These are phyloP conservation scores for Habroteleia sp. DNA, from an alignment of 2,888 invertebrate genomes.

Conservation along the genomic window DNA sequence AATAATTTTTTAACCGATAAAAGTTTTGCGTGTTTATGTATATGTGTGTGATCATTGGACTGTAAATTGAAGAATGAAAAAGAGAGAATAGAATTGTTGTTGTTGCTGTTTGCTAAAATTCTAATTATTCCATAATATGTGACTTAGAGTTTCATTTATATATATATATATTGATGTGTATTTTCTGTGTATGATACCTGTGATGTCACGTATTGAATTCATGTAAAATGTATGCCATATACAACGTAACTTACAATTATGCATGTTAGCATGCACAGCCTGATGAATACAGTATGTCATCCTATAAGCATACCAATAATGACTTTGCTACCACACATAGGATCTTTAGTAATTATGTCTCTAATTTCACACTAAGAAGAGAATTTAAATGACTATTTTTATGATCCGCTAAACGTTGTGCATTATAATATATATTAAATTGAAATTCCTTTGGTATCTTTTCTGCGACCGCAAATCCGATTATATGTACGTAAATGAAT, in stretches of 20 bases:
- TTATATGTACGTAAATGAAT: too few species aligned
- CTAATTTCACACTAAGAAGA: conserved; percentile 23
- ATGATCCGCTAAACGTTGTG: too few species aligned
- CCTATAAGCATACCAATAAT: conserved; percentile 59
- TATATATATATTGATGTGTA: conserved; percentile 20
- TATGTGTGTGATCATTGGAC: too few species aligned
- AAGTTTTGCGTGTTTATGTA: too few species aligned
- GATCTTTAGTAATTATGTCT: conserved; percentile 38
- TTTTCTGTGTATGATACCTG: conserved; percentile 36
- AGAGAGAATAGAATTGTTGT: not conserved
- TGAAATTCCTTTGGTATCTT: too few species aligned
- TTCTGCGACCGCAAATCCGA: too few species aligned
- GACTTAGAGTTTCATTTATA: conserved; percentile 35
- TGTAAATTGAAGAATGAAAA: conserved; percentile 5
- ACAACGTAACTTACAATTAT: conserved; percentile 57
- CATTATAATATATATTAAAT: too few species aligned
- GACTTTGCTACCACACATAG: conserved; percentile 39
- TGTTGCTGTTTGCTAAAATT: not conserved
- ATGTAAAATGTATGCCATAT: conserved; percentile 60
- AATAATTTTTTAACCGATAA: conserved; percentile 14
- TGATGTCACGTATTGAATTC: conserved; percentile 53
- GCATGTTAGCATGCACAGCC: conserved; percentile 46
- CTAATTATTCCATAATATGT: conserved; percentile 33
- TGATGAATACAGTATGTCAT: conserved; percentile 59
- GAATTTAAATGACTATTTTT: conserved; percentile 31